Conservation (phyloP, 2,888 invertebrate species). For the Harpalus rufipes region DNA sequence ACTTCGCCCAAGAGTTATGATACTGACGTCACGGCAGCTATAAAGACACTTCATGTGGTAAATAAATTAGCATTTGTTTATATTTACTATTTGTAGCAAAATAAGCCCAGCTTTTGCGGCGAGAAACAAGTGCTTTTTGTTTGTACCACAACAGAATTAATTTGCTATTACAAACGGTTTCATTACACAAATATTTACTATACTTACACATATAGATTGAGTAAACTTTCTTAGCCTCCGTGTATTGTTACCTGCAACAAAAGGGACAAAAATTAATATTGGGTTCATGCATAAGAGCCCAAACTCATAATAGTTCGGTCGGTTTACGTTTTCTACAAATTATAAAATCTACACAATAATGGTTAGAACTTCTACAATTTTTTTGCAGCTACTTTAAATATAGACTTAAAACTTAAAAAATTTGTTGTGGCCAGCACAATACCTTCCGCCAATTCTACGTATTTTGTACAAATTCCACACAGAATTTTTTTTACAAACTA, state of each 20-base stretch:
- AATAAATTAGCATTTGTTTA: slow-evolving; percentile 54
- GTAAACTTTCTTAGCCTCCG: too few species aligned
- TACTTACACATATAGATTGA: background rate
- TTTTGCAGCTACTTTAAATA: too few species aligned
- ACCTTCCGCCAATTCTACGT: too few species aligned
- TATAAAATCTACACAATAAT: too few species aligned
- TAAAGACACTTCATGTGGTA: slow-evolving; percentile 26
- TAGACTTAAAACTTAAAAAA: too few species aligned
- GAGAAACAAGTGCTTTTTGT: slow-evolving; percentile 30
- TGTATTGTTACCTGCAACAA: slow-evolving; percentile 35
- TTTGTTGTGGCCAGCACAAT: too few species aligned
- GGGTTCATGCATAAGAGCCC: too few species aligned
- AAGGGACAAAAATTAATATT: slow-evolving; percentile 11
- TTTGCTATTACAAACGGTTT: background rate
- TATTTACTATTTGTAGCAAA: slow-evolving; percentile 40
- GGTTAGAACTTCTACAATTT: too few species aligned
- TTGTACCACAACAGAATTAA: background rate
- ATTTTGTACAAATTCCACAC: too few species aligned
- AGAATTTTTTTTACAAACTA: too few species aligned
- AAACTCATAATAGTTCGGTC: too few species aligned
- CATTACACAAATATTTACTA: slow-evolving; percentile 25
- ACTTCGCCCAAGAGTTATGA: slow-evolving; percentile 18
- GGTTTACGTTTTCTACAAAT: too few species aligned
- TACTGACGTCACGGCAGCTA: slow-evolving; percentile 45
- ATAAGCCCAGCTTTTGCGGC: slow-evolving; percentile 1